Evolutionary conservation across 1,140 invertebrate genomes (phyloP).

Genomic region (Heliconius hermathena): DNA sequence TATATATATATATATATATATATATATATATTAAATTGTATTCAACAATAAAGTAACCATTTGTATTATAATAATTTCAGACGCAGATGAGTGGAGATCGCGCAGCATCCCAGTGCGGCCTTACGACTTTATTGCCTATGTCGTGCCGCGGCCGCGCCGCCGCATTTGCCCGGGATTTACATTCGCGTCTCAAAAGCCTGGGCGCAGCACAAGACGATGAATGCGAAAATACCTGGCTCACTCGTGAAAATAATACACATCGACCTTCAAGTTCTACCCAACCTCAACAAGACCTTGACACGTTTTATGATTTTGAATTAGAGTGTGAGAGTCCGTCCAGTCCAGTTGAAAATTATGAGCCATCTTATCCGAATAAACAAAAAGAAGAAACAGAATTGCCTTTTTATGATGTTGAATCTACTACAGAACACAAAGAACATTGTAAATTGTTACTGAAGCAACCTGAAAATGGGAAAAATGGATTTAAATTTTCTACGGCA

Average conservation of each 20-base stretch:
- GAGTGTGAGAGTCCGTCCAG: constrained; percentile 85
- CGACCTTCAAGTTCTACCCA: constrained; percentile 69
- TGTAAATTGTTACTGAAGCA: constrained; percentile 60
- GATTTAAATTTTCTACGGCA: constrained; percentile 70
- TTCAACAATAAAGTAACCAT: not conserved
- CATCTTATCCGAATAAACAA: constrained; percentile 71
- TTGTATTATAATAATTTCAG: constrained; percentile 53
- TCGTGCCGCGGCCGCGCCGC: constrained; percentile 90
- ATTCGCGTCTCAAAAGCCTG: constrained; percentile 87
- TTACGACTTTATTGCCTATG: constrained; percentile 82
- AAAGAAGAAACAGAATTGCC: constrained; percentile 77
- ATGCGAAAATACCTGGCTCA: constrained; percentile 79
- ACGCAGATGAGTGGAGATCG: constrained; percentile 81
- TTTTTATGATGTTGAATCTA: constrained; percentile 75
- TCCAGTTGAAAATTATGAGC: constrained; percentile 84
- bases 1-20: too few relatives aligned
- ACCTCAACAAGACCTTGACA: constrained; percentile 77
- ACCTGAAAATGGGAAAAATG: constrained; percentile 67
- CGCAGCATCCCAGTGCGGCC: constrained; percentile 74
- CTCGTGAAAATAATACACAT: constrained; percentile 59
- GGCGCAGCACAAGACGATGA: constrained; percentile 78
- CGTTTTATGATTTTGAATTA: constrained; percentile 83
- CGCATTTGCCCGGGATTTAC: constrained; percentile 89
- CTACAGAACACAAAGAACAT: constrained; percentile 63
- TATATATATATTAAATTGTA: too few relatives aligned